Evolutionary conservation across 2,888 invertebrate genomes (phyloP), one percentile per base, ranked within the genome.

Genomic region (Horisme vitalbata): DNA sequence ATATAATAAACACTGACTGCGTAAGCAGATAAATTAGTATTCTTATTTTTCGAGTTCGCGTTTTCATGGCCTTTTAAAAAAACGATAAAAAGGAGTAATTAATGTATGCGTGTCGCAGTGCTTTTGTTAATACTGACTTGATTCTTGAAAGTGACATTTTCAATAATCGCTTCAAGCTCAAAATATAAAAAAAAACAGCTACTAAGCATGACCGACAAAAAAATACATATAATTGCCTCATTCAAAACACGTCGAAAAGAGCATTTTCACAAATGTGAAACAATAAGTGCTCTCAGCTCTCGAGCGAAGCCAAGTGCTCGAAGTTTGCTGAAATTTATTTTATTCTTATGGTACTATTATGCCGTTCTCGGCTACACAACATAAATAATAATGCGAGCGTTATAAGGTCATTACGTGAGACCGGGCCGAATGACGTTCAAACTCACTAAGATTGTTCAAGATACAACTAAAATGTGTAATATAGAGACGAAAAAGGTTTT

Each of bases 361-460:
- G 79, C 84, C 80, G 83, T 83, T 84, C 83, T 77, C 86, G 82
- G 82, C 82, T 81, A 83, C 83, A 87, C 85, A 88, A 83, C 83
- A 87, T 87, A 88, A 87, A 88, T 88, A 88, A 87, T 86, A 87
- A 87, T 83, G 83, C 79, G 75, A 73, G 79, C 78, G 84, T 87
- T 88, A 87, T 85, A 81, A 80, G 81, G 81, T 86, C 86, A 86
- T 88, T 88, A 85, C 83, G 81, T 69, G 71, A 63, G 75, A 80
- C 75, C 77, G 79, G 75, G 71, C 72, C 67, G 68, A 78, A 75
- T 81, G 80, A 81, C 80, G 77, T 49, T 52, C 48, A 55, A 38
- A 51, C 37, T 43, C 21, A 48, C 49, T 31, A 35, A 48, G 35
- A 27, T 31, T 37, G 38, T 23, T 11, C 9, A 31, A 35, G 31